Conservation (phyloP, 2,888 invertebrate genomes). For the Heliconius ethilla region DNA sequence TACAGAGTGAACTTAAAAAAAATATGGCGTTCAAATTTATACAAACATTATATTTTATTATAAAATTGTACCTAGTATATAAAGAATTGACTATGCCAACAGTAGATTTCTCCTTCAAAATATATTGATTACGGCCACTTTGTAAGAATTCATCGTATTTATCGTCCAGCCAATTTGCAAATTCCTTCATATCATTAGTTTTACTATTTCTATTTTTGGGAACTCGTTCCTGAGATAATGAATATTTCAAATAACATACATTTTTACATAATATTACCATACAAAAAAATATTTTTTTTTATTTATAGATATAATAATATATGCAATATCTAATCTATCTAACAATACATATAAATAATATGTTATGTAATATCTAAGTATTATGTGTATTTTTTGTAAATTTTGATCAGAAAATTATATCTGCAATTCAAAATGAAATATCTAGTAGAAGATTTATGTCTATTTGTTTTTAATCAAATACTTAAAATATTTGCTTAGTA, state of each 20-base stretch:
- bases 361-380: too few relatives aligned
- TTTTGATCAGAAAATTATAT: too few relatives aligned
- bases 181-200: constrained; percentile 51
- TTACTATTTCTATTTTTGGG: constrained; percentile 34
- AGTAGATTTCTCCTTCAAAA: constrained; percentile 47
- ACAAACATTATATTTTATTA: neutral
- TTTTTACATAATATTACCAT: neutral
- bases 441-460: neutral
- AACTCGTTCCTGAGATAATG: constrained; percentile 39
- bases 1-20: neutral
- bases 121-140: constrained; percentile 45
- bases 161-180: constrained; percentile 69
- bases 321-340: too few relatives aligned
- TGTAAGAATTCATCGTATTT: constrained; percentile 66
- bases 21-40: neutral
- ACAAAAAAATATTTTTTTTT: neutral
- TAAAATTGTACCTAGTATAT: constrained; percentile 38
- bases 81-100: constrained; percentile 33
- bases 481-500: neutral
- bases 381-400: too few relatives aligned
- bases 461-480: neutral
- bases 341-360: too few relatives aligned
- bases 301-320: too few relatives aligned
- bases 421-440: too few relatives aligned
- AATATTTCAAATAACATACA: neutral